Evolutionary conservation across 2,888 invertebrate species (phyloP).

Genomic region (Athrips mouffetella): DNA sequence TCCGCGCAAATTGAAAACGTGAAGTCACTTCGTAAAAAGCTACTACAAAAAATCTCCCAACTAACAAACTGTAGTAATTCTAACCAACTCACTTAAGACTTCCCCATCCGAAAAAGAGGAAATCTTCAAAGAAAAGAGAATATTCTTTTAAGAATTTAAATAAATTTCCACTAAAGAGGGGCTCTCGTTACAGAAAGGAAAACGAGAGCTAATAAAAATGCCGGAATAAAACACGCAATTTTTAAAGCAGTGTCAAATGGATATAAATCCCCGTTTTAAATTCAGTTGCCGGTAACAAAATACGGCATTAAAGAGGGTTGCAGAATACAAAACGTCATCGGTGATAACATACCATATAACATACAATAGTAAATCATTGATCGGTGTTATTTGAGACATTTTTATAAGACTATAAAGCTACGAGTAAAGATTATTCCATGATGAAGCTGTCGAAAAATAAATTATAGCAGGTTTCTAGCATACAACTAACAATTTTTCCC

Average conservation of each 20-base stretch:
- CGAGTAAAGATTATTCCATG: no score
- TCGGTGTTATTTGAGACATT: no score
- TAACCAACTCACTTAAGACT: slow-evolving; percentile 56
- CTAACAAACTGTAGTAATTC: slow-evolving; percentile 36
- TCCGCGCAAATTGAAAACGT: slow-evolving; percentile 43
- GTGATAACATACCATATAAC: no score
- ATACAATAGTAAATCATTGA: no score
- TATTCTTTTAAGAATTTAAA: slow-evolving; percentile 70
- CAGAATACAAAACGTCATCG: slow-evolving; percentile 15
- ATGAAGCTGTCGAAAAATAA: no score
- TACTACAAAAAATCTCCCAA: slow-evolving; percentile 10
- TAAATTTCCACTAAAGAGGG: slow-evolving; percentile 60
- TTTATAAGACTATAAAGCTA: no score
- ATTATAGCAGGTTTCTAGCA: no score
- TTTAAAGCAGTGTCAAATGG: slow-evolving; percentile 58
- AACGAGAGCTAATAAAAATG: slow-evolving; percentile 66
- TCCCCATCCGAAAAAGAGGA: slow-evolving; percentile 44
- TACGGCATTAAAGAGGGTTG: slow-evolving; percentile 33
- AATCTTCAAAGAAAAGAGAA: slow-evolving; percentile 49
- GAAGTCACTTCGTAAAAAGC: slow-evolving; percentile 3
- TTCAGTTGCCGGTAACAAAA: slow-evolving; percentile 37
- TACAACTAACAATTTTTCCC: no score
- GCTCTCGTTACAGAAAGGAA: slow-evolving; percentile 66
- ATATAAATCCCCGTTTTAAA: slow-evolving; percentile 43
- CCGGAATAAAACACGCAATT: slow-evolving; percentile 50